phyloP scores from a whole-genome alignment of 1,140 invertebrate species.

The Dinoponera quadriceps region DNA sequence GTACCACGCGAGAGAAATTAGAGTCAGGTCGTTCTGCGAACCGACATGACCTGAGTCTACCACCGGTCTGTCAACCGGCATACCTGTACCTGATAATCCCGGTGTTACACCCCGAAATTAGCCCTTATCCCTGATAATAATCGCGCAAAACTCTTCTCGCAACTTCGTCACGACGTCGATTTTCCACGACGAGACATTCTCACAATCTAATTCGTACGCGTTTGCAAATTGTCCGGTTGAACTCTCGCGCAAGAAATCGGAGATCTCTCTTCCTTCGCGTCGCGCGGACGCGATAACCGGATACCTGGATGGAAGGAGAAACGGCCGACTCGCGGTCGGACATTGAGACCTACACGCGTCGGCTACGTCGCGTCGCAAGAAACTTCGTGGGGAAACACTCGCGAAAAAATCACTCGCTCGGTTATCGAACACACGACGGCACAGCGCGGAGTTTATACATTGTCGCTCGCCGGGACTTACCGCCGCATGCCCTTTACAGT shows the following conservation, averaged over 20 bases:
- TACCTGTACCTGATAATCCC: no score
- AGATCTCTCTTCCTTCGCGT: not conserved
- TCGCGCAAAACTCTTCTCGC: no score
- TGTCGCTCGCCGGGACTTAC: conserved; percentile 32
- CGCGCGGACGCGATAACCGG: not conserved
- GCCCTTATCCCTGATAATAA: no score
- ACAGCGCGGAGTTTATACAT: conserved; percentile 46
- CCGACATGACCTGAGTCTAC: no score
- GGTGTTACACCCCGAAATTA: no score
- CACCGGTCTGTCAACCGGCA: no score
- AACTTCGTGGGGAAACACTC: not conserved
- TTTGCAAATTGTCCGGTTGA: not conserved
- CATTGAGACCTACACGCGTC: not conserved
- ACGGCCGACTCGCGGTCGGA: not conserved
- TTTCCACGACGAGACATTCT: no score
- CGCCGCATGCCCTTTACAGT: conserved; percentile 62
- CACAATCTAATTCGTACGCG: not conserved
- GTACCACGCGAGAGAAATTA: no score
- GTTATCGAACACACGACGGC: conserved; percentile 28
- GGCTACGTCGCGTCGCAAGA: not conserved
- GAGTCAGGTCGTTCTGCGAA: no score
- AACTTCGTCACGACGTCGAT: no score
- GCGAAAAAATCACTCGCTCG: not conserved
- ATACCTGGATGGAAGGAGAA: not conserved
- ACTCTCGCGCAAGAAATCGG: not conserved